Evolutionary conservation across 2,888 invertebrate species (phyloP).

Genomic region (Andricus curvator): DNA sequence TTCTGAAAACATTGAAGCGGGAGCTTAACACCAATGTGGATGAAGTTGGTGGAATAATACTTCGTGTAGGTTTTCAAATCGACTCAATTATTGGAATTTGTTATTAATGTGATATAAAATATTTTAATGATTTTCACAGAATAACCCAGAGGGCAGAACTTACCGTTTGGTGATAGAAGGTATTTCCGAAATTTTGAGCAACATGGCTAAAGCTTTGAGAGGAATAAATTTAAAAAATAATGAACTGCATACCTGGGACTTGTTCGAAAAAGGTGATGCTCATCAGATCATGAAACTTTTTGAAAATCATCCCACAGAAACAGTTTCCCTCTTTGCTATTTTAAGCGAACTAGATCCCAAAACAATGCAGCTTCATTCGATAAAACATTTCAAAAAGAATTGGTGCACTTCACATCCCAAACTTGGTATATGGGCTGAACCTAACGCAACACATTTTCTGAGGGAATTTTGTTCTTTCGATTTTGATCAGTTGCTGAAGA

Average conservation of each 20-base stretch:
- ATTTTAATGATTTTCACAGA: constrained; percentile 40
- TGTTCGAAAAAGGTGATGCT: constrained; percentile 64
- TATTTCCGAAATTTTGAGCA: constrained; percentile 62
- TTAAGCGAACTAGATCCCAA: constrained; percentile 56
- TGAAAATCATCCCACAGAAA: constrained; percentile 66
- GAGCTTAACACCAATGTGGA: constrained; percentile 26
- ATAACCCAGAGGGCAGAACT: constrained; percentile 48
- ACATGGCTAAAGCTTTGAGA: constrained; percentile 60
- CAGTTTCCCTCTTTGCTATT: constrained; percentile 64
- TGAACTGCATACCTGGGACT: constrained; percentile 64
- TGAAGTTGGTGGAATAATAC: constrained; percentile 34
- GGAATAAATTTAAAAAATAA: constrained; percentile 50
- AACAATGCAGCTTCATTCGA: constrained; percentile 42
- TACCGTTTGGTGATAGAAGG: constrained; percentile 65
- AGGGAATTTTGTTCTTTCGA: constrained; percentile 70
- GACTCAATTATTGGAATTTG: neutral
- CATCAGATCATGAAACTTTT: constrained; percentile 67
- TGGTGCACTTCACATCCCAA: constrained; percentile 63
- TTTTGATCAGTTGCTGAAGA: constrained; percentile 65
- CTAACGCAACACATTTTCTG: constrained; percentile 61
- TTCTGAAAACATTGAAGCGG: constrained; percentile 72
- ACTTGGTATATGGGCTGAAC: constrained; percentile 63
- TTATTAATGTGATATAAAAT: neutral
- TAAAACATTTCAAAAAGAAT: constrained; percentile 57
- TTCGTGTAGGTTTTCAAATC: constrained; percentile 28